A percentile compares a stretch with the other conserved stretches of the same genome.
phyloP scores from a whole-genome alignment of 1,140 invertebrate species.

The Mactra quadrangularis region DNA sequence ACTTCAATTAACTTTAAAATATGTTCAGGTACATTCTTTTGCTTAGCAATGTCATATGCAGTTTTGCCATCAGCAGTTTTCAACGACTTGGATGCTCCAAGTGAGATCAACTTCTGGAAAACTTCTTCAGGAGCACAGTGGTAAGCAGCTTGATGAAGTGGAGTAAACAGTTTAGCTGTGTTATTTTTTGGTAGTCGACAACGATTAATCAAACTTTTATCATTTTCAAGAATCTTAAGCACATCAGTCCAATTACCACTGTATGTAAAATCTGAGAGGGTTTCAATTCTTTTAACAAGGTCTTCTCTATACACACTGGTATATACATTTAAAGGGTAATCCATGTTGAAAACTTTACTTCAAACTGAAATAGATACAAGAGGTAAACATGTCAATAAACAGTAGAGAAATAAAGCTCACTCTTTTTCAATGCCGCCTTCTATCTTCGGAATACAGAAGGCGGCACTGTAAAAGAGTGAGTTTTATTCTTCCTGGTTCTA shows the following conservation, averaged over 20 bases:
- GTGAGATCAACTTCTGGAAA: not conserved
- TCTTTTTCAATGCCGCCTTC: too few species aligned
- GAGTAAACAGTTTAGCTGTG: constrained; percentile 20
- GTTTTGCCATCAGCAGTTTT: constrained; percentile 35
- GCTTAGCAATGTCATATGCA: constrained; percentile 40
- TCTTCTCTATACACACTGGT: not conserved
- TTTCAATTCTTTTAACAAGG: not conserved
- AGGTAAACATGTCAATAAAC: too few species aligned
- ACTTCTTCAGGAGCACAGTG: not conserved
- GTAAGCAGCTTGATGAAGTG: constrained; percentile 35
- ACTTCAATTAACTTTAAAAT: constrained; percentile 36
- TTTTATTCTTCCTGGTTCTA: too few species aligned
- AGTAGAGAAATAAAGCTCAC: too few species aligned
- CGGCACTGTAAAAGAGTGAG: too few species aligned
- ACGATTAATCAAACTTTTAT: constrained; percentile 10
- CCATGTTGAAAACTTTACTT: constrained; percentile 12
- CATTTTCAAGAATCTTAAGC: not conserved
- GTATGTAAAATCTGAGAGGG: not conserved
- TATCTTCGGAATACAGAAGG: too few species aligned
- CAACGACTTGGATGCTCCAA: not conserved
- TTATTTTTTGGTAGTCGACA: constrained; percentile 1
- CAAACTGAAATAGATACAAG: too few species aligned
- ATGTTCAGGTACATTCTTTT: not conserved
- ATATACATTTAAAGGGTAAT: constrained; percentile 40
- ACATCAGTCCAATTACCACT: constrained; percentile 8